A percentile compares a stretch with the other conserved stretches of the same genome.
These are phyloP conservation scores for Sorex maritimensis DNA, from an alignment of 2,797 vertebrate genomes.

Conservation along the genomic window DNA sequence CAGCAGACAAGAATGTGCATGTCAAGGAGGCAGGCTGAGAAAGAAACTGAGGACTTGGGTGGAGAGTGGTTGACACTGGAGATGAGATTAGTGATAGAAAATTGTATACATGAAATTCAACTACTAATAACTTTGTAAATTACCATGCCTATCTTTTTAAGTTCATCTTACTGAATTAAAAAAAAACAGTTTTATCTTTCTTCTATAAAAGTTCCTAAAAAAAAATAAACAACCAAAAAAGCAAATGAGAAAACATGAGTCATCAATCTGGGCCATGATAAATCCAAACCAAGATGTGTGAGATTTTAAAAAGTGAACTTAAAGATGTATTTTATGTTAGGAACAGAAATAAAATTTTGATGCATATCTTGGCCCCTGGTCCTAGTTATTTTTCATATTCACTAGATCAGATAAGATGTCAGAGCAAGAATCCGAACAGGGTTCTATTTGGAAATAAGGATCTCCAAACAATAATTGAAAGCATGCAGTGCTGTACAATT, in stretches of 20 bases:
- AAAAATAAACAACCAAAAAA: conserved; percentile 18
- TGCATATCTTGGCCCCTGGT: conserved; percentile 13
- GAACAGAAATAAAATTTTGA: conserved; percentile 33
- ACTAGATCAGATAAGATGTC: background rate
- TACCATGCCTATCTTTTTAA: no score
- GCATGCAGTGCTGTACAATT: background rate
- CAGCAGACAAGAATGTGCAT: no score
- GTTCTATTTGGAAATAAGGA: conserved; percentile 38
- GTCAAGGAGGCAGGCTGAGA: no score
- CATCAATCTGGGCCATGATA: background rate
- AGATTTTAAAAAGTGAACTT: conserved; percentile 16
- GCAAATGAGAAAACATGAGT: conserved; percentile 6
- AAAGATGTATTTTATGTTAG: conserved; percentile 4
- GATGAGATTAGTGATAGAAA: no score
- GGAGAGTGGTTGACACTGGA: no score
- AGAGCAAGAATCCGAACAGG: background rate
- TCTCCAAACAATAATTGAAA: background rate
- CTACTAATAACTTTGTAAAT: no score
- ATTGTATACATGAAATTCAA: no score
- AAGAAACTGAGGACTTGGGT: no score
- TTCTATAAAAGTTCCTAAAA: conserved; percentile 5
- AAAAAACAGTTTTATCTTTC: background rate
- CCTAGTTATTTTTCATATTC: conserved; percentile 1
- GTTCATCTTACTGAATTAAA: background rate
- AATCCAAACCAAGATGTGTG: background rate